Conservation (phyloP, 2,797 vertebrate species). For the Sebastes variabilis region DNA sequence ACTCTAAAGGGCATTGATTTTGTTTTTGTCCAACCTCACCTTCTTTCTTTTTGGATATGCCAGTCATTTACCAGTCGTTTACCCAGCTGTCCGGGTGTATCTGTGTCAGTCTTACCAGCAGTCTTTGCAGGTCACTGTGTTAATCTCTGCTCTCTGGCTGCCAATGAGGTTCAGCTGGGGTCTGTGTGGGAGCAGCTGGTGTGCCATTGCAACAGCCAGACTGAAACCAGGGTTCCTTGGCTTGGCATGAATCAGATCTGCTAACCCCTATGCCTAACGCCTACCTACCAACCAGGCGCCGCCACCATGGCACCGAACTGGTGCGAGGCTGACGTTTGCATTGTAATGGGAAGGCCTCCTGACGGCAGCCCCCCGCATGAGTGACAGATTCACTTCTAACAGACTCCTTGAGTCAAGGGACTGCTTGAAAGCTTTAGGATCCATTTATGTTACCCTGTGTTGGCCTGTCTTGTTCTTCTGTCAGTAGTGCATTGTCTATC, state of each 20-base stretch:
- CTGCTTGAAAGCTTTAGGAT: neutral
- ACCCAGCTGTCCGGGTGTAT: constrained; percentile 72
- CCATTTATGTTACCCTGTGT: neutral
- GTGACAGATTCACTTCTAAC: neutral
- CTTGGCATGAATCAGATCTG: constrained; percentile 64
- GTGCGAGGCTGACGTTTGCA: constrained; percentile 18
- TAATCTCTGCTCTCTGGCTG: constrained; percentile 72
- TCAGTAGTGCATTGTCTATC: neutral
- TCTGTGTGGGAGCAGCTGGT: constrained; percentile 75
- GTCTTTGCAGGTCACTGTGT: constrained; percentile 76
- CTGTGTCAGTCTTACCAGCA: constrained; percentile 67
- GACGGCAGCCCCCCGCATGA: neutral
- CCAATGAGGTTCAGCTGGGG: constrained; percentile 70
- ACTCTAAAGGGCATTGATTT: constrained; percentile 23
- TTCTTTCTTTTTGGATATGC: constrained; percentile 34
- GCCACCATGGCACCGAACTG: constrained; percentile 2
- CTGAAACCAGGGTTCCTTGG: constrained; percentile 69
- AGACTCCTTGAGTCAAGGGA: neutral
- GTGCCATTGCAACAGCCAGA: constrained; percentile 60
- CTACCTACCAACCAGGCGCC: constrained; percentile 38
- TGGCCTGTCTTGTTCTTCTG: neutral
- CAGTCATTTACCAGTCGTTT: constrained; percentile 48
- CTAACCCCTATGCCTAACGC: constrained; percentile 53
- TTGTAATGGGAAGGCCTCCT: constrained; percentile 40
- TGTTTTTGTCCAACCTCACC: neutral